Conservation (phyloP, 2,113 vertebrate species). For the Sander lucioperca region DNA sequence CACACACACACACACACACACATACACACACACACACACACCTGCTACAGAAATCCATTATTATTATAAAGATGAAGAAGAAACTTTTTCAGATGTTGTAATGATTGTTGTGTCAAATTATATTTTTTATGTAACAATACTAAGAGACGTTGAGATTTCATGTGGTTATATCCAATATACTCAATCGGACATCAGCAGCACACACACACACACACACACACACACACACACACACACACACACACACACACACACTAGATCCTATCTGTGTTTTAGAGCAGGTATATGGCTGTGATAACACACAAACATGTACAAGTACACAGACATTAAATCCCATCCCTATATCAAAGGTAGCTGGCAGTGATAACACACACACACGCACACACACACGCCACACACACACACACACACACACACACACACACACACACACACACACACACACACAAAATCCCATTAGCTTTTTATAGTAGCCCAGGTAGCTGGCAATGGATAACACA, state of each 20-base stretch:
- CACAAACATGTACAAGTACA: constrained; percentile 34
- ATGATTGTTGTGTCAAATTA: constrained; percentile 36
- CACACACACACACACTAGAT: constrained; percentile 24
- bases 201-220: neutral
- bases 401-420: too few relatives aligned
- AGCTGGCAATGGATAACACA: constrained; percentile 58
- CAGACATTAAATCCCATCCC: constrained; percentile 59
- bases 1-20: constrained; percentile 6
- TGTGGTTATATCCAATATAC: neutral
- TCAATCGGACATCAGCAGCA: constrained; percentile 17
- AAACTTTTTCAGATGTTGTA: constrained; percentile 26
- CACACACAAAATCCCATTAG: constrained; percentile 55
- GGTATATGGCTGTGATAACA: constrained; percentile 43
- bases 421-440: constrained; percentile 20
- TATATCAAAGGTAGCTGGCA: constrained; percentile 38
- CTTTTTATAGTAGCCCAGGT: constrained; percentile 45
- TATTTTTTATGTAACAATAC: constrained; percentile 23
- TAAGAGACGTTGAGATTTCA: constrained; percentile 5
- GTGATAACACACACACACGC: constrained; percentile 13
- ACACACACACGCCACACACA: constrained; percentile 5
- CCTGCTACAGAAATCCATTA: constrained; percentile 26
- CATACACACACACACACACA: neutral
- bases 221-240: neutral
- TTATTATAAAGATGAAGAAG: constrained; percentile 30
- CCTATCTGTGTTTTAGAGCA: constrained; percentile 51